These are phyloP conservation scores for Equus przewalskii DNA, from an alignment of 2,113 vertebrate species.

Conservation along the genomic window DNA sequence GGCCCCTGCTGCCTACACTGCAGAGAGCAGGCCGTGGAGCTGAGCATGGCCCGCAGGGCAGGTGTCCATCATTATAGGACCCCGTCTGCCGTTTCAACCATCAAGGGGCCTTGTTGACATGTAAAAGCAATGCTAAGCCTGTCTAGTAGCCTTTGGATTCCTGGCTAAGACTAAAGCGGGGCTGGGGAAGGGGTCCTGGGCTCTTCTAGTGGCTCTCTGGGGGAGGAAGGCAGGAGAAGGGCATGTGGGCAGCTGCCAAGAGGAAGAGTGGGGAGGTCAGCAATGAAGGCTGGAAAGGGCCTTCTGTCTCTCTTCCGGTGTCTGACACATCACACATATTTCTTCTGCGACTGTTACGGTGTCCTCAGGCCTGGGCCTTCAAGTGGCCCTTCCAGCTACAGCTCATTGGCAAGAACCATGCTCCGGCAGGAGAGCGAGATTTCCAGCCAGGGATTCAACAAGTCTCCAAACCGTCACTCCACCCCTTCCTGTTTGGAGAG, in stretches of 20 bases:
- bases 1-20: neutral
- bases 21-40: neutral
- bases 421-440: neutral
- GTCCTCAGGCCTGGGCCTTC: neutral
- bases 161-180: neutral
- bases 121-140: fast-evolving
- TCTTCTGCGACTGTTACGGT: neutral
- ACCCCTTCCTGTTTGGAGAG: neutral
- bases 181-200: neutral
- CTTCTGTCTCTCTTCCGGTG: neutral
- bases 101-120: neutral
- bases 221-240: neutral
- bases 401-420: neutral
- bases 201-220: neutral
- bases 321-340: neutral
- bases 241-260: neutral
- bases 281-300: neutral
- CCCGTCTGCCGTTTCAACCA: fast-evolving
- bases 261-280: neutral
- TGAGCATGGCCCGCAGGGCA: neutral
- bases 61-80: fast-evolving
- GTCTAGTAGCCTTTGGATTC: neutral
- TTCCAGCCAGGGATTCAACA: neutral
- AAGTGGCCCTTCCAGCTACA: neutral
- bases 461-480: neutral